These are phyloP conservation scores for Acanthaster planci DNA, from an alignment of 35 echinoderm and acorn worm genomes.

Conservation along the genomic window DNA sequence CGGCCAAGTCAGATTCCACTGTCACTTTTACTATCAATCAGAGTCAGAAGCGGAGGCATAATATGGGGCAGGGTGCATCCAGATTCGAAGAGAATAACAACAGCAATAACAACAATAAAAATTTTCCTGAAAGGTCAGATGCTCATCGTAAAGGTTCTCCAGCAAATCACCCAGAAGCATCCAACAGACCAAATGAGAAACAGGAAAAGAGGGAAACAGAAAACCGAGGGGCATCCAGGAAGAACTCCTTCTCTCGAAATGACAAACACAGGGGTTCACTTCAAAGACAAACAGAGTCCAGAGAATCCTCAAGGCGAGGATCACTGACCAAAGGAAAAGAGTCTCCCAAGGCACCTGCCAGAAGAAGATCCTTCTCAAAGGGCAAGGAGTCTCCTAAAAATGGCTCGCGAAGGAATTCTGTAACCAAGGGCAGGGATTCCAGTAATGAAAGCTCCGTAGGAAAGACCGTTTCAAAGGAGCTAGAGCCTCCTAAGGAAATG, in stretches of 20 bases:
- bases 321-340: slow-evolving; percentile 10
- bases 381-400: not conserved
- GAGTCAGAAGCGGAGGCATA: slow-evolving; percentile 24
- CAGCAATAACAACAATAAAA: slow-evolving; percentile 43
- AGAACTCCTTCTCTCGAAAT: not conserved
- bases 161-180: slow-evolving; percentile 1
- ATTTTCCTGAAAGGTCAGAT: not conserved
- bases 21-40: slow-evolving; percentile 53
- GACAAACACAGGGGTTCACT: not conserved
- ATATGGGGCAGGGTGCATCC: not conserved
- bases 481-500: not conserved
- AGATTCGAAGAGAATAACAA: slow-evolving; percentile 18
- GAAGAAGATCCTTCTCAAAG: slow-evolving; percentile 8
- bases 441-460: slow-evolving; percentile 17
- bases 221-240: not conserved
- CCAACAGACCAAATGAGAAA: slow-evolving; percentile 23
- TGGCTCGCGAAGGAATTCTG: not conserved
- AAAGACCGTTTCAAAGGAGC: slow-evolving; percentile 26
- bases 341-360: not conserved
- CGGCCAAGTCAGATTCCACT: slow-evolving; percentile 28
- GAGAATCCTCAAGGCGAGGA: slow-evolving; percentile 5
- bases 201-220: not conserved
- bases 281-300: not conserved
- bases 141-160: slow-evolving; percentile 18
- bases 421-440: slow-evolving; percentile 12